Evolutionary conservation across 2,888 invertebrate species (phyloP), one percentile per base, ranked within the genome.

Genomic region (Drosophila pullipes): DNA sequence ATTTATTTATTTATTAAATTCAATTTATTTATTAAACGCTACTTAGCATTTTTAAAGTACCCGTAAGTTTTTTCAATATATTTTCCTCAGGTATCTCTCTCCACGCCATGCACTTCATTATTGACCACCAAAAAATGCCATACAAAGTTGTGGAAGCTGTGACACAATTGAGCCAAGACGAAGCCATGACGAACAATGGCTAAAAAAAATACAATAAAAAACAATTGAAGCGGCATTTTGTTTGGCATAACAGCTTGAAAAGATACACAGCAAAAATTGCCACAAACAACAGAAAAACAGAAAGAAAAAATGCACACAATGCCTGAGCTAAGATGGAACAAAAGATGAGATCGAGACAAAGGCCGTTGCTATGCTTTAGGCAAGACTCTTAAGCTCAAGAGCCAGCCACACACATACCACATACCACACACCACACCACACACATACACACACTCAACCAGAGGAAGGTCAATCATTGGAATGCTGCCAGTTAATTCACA

Each of bases 401-500:
- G 74, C 72, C 69, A 62, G 57, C 62, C 80, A 84, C 82, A 76
- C 71, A 73, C 66, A 60, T 47, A 73, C 18, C 71, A 73, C 66
- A 60, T 47, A 73, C 18, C 64, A 22, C 49, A 69, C 59, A 65
- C 61, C 39, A 59, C 65, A 65, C 44, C 54, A 67, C 50, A 53
- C 64, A 69, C 25, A 18, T 57, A 63, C 30, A 64, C 37, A 44
- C 28, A 41, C 30, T 50, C 44, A 47, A 58, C 44, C 55, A 71
- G 71, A 65, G 77, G 72, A 87, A 90, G 91, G 84, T 89, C 85
- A 88, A 88, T 88, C 83, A 84, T 86, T 88, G 86, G 85, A 83
- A 91, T 91, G 83, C 69, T 88, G 85, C 83, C 89, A 91, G 82
- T 86, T 84, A 85, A 82, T 89, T 90, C 89, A 79, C 81, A 85